phyloP scores from a whole-genome alignment of 2,113 vertebrate genomes.

The Aptenodytes patagonicus region DNA sequence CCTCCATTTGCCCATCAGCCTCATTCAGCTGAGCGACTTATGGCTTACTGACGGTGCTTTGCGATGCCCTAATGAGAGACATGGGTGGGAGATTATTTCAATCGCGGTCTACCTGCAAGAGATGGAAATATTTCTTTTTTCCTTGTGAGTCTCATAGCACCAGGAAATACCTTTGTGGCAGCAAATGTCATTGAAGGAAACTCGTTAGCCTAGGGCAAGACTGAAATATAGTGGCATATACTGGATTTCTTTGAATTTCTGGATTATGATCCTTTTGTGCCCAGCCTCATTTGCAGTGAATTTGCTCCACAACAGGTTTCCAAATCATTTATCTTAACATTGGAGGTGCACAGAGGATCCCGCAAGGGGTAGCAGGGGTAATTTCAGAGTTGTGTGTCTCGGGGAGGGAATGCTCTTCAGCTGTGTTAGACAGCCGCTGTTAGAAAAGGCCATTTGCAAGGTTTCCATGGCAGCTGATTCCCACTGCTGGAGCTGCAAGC shows the following conservation, averaged over 20 bases:
- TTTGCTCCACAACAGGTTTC: not conserved
- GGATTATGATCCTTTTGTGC: not conserved
- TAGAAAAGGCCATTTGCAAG: conserved; percentile 53
- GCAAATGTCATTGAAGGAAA: not conserved
- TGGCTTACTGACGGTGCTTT: not conserved
- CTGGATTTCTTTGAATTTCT: conserved; percentile 9
- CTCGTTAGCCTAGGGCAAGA: not conserved
- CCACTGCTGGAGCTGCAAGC: conserved; percentile 35
- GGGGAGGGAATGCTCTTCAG: not conserved
- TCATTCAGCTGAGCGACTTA: not conserved
- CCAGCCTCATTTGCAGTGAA: not conserved
- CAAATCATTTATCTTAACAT: not conserved
- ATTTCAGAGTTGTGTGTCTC: not conserved
- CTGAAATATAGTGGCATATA: not conserved
- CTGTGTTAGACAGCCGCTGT: not conserved
- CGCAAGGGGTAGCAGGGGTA: not conserved
- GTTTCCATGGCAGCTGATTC: conserved; percentile 72
- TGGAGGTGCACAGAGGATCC: not conserved
- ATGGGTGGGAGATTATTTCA: not conserved
- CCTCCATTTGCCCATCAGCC: accelerated
- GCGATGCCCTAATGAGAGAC: not conserved
- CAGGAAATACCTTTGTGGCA: conserved; percentile 20
- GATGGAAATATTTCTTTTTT: not conserved
- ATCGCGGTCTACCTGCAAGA: not conserved
- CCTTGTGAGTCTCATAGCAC: not conserved